phyloP scores from a whole-genome alignment of 2,888 invertebrate species.

The Spilarctia lutea region DNA sequence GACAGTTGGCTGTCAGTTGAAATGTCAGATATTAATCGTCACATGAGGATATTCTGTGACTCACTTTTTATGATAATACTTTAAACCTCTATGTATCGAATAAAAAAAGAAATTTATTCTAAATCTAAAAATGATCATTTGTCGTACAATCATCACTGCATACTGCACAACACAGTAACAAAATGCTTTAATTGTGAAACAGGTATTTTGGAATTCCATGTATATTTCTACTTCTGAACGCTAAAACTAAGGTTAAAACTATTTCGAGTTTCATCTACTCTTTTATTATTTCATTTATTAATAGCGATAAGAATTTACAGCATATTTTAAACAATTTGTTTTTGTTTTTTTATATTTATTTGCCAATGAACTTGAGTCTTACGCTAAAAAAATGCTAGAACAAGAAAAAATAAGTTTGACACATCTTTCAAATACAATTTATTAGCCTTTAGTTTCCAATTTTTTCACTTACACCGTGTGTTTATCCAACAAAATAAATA shows the following conservation, averaged over 20 bases:
- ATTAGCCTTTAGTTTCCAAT: too few relatives aligned
- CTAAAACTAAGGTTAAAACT: slow-evolving; percentile 68
- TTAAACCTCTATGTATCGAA: neutral
- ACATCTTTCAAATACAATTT: neutral
- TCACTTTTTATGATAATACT: neutral
- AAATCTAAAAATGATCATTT: slow-evolving; percentile 49
- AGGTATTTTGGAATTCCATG: slow-evolving; percentile 83
- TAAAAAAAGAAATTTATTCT: neutral
- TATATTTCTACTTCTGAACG: slow-evolving; percentile 75
- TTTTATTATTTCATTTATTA: slow-evolving; percentile 57
- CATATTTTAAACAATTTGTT: slow-evolving; percentile 23
- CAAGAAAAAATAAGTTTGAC: neutral
- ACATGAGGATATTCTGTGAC: too few relatives aligned
- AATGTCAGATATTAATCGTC: neutral
- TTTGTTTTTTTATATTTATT: slow-evolving; percentile 36
- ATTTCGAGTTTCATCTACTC: slow-evolving; percentile 59
- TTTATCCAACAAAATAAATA: too few relatives aligned
- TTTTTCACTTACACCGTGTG: too few relatives aligned
- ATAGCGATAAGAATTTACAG: slow-evolving; percentile 48
- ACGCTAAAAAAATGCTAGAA: neutral
- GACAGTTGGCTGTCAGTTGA: neutral
- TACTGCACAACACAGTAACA: slow-evolving; percentile 79
- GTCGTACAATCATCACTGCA: slow-evolving; percentile 59
- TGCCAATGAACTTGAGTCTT: slow-evolving; percentile 42
- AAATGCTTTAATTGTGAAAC: slow-evolving; percentile 85